Conservation (phyloP, 2,113 vertebrate species). For the Equus quagga region DNA sequence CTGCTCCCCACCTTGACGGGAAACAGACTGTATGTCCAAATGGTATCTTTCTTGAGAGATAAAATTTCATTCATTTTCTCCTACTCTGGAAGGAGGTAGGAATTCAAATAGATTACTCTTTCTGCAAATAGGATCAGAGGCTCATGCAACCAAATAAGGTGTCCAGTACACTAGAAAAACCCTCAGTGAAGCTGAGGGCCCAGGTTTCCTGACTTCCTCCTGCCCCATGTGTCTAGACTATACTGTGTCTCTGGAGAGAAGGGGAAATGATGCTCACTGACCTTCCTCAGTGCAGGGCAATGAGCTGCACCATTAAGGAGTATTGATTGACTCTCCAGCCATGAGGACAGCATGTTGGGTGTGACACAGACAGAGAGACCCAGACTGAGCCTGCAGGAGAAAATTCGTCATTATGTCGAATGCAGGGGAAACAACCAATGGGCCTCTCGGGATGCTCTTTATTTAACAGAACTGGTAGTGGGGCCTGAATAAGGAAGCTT, state of each 20-base stretch:
- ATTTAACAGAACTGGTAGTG: not conserved
- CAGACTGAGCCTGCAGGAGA: not conserved
- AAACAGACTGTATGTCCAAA: not conserved
- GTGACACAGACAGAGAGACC: not conserved
- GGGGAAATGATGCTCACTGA: not conserved
- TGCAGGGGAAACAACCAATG: not conserved
- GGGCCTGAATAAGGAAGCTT: not conserved
- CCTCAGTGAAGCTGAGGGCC: not conserved
- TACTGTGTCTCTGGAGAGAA: not conserved
- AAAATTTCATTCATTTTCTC: not conserved
- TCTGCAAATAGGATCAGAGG: slow-evolving; percentile 5
- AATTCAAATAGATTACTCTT: not conserved
- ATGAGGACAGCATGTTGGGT: not conserved
- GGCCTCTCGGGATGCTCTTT: not conserved
- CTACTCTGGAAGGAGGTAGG: not conserved
- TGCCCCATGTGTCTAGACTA: not conserved
- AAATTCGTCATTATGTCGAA: not conserved
- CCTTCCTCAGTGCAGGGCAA: not conserved
- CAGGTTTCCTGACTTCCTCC: not conserved
- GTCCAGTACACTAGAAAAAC: not conserved
- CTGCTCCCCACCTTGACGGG: not conserved
- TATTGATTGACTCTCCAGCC: fast-evolving
- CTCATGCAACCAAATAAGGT: not conserved
- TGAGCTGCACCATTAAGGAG: not conserved
- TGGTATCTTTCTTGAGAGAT: not conserved